Conservation (phyloP, 2,113 vertebrate species). For the Brevimyrus niger region DNA sequence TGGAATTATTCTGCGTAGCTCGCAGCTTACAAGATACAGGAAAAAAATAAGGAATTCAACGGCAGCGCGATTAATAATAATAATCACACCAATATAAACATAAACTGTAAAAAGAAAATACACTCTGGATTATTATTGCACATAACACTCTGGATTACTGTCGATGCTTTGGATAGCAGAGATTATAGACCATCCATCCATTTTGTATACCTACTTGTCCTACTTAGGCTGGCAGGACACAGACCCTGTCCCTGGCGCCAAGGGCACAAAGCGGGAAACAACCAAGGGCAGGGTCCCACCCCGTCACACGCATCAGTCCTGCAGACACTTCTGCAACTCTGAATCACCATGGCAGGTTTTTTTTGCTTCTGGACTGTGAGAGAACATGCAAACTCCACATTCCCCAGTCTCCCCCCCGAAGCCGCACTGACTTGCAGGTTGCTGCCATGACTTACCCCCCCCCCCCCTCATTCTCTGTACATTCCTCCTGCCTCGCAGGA, state of each 20-base stretch:
- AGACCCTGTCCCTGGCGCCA: neutral
- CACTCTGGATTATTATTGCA: neutral
- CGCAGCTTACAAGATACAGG: neutral
- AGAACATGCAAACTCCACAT: neutral
- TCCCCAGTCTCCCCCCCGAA: neutral
- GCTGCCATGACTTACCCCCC: neutral
- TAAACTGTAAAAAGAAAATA: neutral
- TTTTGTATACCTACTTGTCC: neutral
- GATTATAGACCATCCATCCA: neutral
- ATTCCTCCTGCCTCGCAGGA: slow-evolving; percentile 12
- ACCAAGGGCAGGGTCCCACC: too few species aligned
- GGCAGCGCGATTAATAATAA: neutral
- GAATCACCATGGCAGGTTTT: neutral
- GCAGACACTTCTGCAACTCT: neutral
- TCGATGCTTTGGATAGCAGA: neutral
- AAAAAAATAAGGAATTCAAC: neutral
- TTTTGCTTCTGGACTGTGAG: neutral
- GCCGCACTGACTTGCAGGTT: neutral
- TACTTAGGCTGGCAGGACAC: neutral
- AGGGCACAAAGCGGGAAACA: neutral
- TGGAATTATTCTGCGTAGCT: neutral
- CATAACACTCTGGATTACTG: neutral
- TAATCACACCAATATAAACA: neutral
- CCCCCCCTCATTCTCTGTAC: neutral
- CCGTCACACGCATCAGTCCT: neutral